phyloP scores from a whole-genome alignment of 2,797 vertebrate genomes.

The Mycteria americana region DNA sequence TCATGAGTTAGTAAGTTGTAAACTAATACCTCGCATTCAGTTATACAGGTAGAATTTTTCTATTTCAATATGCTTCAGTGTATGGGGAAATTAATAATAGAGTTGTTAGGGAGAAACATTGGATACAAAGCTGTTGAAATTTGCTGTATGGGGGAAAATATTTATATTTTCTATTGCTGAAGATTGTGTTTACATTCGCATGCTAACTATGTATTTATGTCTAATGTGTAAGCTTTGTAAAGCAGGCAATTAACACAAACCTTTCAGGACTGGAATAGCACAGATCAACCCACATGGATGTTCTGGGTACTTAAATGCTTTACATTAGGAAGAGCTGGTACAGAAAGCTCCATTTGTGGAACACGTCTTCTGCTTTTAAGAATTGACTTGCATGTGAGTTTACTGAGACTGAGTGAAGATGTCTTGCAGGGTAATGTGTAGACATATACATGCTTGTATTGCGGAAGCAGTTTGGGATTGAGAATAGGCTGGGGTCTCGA shows the following conservation, averaged over 20 bases:
- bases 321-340: background rate
- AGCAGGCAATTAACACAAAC: background rate
- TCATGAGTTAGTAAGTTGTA: background rate
- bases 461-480: background rate
- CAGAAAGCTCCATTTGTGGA: background rate
- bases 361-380: background rate
- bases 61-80: background rate
- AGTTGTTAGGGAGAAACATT: background rate
- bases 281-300: background rate
- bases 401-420: background rate
- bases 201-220: background rate
- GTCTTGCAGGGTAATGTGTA: background rate
- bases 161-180: background rate
- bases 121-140: background rate
- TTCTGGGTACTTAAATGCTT: background rate
- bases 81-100: background rate
- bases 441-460: accelerated
- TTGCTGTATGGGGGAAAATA: background rate
- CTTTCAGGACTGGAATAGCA: background rate
- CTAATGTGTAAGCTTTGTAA: background rate
- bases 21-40: background rate
- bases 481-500: background rate
- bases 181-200: background rate
- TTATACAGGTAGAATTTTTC: background rate
- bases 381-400: background rate